A percentile compares a stretch with the other conserved stretches of the same genome.
phyloP scores from a whole-genome alignment of 2,797 vertebrate species.

The Periparus ater region DNA sequence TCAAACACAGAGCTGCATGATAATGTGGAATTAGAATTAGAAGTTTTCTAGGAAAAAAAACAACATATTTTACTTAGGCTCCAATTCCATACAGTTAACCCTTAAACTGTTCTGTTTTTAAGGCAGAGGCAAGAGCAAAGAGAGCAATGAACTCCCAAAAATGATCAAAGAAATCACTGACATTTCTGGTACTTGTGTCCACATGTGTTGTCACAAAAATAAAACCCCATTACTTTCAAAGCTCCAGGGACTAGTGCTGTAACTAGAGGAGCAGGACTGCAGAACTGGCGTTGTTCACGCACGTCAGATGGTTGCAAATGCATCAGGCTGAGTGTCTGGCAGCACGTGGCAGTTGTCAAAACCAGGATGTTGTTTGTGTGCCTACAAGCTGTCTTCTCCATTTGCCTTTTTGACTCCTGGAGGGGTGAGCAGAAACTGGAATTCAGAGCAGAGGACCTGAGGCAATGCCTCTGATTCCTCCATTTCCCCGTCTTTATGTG shows the following conservation, averaged over 20 bases:
- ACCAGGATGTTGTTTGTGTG: not conserved
- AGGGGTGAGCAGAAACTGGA: not conserved
- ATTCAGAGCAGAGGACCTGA: not conserved
- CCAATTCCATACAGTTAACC: not conserved
- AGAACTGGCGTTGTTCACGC: not conserved
- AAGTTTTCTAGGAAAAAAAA: not conserved
- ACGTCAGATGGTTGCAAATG: not conserved
- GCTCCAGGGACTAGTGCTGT: not conserved
- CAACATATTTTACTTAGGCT: not conserved
- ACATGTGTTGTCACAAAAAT: not conserved
- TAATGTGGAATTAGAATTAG: not conserved
- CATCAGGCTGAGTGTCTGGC: not conserved
- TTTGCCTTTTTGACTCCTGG: not conserved
- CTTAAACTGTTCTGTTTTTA: not conserved
- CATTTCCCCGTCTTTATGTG: not conserved
- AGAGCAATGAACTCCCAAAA: not conserved
- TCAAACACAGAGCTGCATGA: not conserved
- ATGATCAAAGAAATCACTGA: not conserved
- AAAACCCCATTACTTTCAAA: not conserved
- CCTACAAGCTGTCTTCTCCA: not conserved
- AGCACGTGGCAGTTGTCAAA: not conserved
- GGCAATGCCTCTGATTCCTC: not conserved
- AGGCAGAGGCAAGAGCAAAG: not conserved
- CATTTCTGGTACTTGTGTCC: not conserved
- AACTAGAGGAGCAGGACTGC: not conserved